A percentile compares a stretch with the other conserved stretches of the same genome.
Evolutionary conservation across 2,797 vertebrate species (phyloP).

Genomic region (Malacoraja senta): DNA sequence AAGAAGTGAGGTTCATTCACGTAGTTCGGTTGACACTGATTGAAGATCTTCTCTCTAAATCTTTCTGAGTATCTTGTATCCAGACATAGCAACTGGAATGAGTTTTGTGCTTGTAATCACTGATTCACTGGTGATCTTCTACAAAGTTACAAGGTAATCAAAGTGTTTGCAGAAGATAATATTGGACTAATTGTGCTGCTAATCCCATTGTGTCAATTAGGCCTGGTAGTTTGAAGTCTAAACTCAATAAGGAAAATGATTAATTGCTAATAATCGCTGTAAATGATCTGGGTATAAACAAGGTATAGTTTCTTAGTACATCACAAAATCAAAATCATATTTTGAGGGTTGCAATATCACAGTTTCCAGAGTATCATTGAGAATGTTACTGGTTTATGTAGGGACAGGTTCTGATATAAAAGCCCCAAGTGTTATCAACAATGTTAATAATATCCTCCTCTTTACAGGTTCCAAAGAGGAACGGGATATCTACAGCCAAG

Average conservation of each 20-base stretch:
- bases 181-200: too few species aligned
- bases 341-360: not conserved
- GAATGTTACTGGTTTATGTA: not conserved
- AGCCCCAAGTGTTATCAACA: not conserved
- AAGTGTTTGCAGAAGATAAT: not conserved
- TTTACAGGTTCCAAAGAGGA: conserved; percentile 62
- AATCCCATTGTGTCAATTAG: not conserved
- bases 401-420: not conserved
- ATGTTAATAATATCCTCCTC: not conserved
- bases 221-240: not conserved
- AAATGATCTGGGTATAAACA: not conserved
- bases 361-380: not conserved
- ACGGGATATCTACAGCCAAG: conserved; percentile 59
- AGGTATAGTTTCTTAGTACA: not conserved
- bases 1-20: not conserved
- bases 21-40: not conserved
- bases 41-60: not conserved
- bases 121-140: not conserved
- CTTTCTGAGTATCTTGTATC: not conserved
- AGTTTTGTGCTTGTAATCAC: too few species aligned
- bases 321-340: not conserved
- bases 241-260: not conserved
- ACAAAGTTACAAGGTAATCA: not conserved
- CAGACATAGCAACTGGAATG: not conserved
- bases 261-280: not conserved